Percentiles rank a stretch among this genome's conserved stretches.
phyloP scores from a whole-genome alignment of 2,888 invertebrate species.

The Nysson spinosus region DNA sequence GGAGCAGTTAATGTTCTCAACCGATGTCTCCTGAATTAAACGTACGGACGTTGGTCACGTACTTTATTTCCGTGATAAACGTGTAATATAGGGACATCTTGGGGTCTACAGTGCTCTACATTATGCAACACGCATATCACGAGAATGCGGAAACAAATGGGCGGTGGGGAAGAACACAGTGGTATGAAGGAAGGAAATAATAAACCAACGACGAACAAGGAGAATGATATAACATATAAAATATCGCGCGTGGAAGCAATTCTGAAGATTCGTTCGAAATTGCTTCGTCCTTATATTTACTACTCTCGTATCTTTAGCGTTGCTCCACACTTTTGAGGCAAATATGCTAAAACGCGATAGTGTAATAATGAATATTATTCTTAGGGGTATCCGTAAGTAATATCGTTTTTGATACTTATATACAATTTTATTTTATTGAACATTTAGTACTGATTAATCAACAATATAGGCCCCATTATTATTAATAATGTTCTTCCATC shows the following conservation, averaged over 20 bases:
- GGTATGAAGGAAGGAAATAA: conserved; percentile 35
- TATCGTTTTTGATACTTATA: too few relatives aligned
- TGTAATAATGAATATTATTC: too few relatives aligned
- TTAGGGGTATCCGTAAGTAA: too few relatives aligned
- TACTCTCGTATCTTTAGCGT: neutral
- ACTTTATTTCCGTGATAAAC: conserved; percentile 38
- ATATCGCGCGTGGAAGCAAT: conserved; percentile 20
- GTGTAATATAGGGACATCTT: conserved; percentile 34
- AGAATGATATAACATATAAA: conserved; percentile 29
- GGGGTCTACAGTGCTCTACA: conserved; percentile 23
- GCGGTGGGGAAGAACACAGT: conserved; percentile 15
- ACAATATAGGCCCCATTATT: too few relatives aligned
- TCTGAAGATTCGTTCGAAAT: conserved; percentile 18
- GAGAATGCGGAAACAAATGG: conserved; percentile 35
- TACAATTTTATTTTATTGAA: too few relatives aligned
- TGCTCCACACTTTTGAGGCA: neutral
- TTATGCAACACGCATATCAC: conserved; percentile 28
- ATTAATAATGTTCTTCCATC: too few relatives aligned
- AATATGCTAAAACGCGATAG: neutral
- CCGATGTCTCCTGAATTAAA: conserved; percentile 9
- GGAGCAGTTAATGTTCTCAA: too few relatives aligned
- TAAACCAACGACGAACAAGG: conserved; percentile 22
- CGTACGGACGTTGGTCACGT: conserved; percentile 12
- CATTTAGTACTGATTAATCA: too few relatives aligned
- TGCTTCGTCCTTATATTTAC: conserved; percentile 31